A percentile compares a stretch with the other conserved stretches of the same genome.
Conservation (phyloP, 23 tunicate genomes). For the Phallusia fumigata region DNA sequence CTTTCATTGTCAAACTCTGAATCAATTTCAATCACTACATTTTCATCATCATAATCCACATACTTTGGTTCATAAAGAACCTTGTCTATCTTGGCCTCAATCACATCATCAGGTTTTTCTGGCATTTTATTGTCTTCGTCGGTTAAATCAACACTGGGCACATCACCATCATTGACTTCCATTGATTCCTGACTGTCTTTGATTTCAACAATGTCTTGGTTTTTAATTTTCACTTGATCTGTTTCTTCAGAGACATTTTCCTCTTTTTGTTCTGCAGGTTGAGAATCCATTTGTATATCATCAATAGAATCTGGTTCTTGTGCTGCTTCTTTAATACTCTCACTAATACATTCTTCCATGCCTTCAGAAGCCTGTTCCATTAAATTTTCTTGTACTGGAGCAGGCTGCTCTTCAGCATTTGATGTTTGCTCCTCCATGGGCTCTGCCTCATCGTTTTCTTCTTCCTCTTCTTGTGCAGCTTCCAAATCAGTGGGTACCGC, state of each 20-base stretch:
- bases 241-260: neutral
- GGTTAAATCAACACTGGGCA: conserved; percentile 17
- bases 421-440: no score
- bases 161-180: no score
- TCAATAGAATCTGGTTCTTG: neutral
- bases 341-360: no score
- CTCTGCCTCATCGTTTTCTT: neutral
- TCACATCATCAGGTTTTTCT: neutral
- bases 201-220: neutral
- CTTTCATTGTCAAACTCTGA: conserved; percentile 48
- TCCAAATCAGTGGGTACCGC: neutral
- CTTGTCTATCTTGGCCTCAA: conserved; percentile 9
- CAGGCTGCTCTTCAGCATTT: neutral
- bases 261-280: conserved; percentile 1
- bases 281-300: neutral
- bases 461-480: neutral
- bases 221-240: neutral
- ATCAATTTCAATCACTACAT: conserved; percentile 43
- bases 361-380: no score
- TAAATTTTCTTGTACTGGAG: neutral
- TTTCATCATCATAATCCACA: conserved; percentile 56
- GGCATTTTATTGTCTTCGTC: conserved; percentile 25
- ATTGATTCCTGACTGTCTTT: no score
- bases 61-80: conserved; percentile 3
- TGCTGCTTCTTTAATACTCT: neutral